Evolutionary conservation across 35 echinoderm and acorn worm genomes (phyloP), one percentile per base, ranked within the genome.

Genomic region (Apostichopus parvimensis): DNA sequence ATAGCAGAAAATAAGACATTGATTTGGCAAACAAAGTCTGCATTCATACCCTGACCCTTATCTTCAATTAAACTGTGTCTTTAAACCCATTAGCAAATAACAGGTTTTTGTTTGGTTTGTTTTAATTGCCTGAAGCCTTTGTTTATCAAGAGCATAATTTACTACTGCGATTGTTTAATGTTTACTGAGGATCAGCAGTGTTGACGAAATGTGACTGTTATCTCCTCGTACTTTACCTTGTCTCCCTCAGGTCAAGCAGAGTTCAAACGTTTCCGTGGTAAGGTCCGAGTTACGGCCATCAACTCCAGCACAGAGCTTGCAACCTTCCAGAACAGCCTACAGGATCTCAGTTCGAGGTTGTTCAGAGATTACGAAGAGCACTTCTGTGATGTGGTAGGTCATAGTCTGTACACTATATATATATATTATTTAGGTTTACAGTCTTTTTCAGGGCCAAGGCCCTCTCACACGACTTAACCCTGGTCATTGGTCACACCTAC

Each of bases 331-430:
- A 68, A 15, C 53, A 72, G 62, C 64, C 57, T 88, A 54, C 60
- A 88, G 60, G 86, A 88, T 45, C 23, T 88, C 9, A 72, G 22
- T 66, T 88, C 86, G 18, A 6, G 13, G 14, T 13, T 66, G 57
- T 88, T 88, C 15, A 21, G 72, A 57, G 86, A 88, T 28, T 88
- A 88, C 54, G 86, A 88, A 88, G 0, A 72, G 20, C 86, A 91
- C 73, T 79, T 91, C 53, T 91, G 89, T 60, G 89, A 91, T 57
- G 89, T 91, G 71, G 89, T 91, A 59, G 53, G 89, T 77, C 3
- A n/a, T 64, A 57, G 6, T 20, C 52, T 80, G 25, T 54, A 13
- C 3, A 78, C 34, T 78, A 4, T 45, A 45, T 45, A 45, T 45
- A 45, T 45, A 45, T 45, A 45, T 45, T 45, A 45, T 45, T 45